These are phyloP conservation scores for Drymonia ruficornis DNA, from an alignment of 2,888 invertebrate species.

Conservation along the genomic window DNA sequence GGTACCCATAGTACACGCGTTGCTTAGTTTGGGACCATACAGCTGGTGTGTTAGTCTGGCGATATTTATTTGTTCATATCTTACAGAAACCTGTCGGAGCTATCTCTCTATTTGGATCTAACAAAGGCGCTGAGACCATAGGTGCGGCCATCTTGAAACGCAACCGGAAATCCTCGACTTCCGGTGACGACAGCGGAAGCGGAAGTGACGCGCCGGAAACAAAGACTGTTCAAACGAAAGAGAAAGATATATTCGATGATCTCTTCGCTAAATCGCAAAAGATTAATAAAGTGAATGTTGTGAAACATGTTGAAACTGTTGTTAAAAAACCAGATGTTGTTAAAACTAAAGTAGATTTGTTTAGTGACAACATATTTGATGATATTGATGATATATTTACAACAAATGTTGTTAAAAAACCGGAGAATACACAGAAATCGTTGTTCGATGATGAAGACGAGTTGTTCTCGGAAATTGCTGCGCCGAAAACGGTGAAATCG, in stretches of 20 bases:
- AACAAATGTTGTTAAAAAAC: constrained; percentile 52
- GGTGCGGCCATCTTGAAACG: constrained; percentile 73
- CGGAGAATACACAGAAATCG: constrained; percentile 52
- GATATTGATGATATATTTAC: constrained; percentile 77
- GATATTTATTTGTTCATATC: not conserved
- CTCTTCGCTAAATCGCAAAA: constrained; percentile 63
- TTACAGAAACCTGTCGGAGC: constrained; percentile 86
- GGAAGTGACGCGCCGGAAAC: constrained; percentile 32
- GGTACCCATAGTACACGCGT: no score
- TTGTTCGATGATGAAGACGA: constrained; percentile 70
- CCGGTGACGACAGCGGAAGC: constrained; percentile 54
- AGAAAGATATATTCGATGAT: constrained; percentile 68
- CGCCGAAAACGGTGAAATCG: constrained; percentile 29
- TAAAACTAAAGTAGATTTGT: constrained; percentile 59
- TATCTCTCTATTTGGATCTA: constrained; percentile 83
- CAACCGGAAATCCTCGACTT: constrained; percentile 56
- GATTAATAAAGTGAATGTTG: constrained; percentile 18
- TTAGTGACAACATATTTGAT: constrained; percentile 74
- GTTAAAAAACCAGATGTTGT: constrained; percentile 26
- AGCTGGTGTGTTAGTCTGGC: no score
- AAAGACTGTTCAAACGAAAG: constrained; percentile 24
- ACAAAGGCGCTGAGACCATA: constrained; percentile 66
- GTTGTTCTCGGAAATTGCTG: constrained; percentile 62
- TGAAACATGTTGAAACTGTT: constrained; percentile 23
- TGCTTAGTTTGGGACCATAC: no score